phyloP scores from a whole-genome alignment of 1,140 invertebrate genomes.

The Mycetomoellerius zeteki region DNA sequence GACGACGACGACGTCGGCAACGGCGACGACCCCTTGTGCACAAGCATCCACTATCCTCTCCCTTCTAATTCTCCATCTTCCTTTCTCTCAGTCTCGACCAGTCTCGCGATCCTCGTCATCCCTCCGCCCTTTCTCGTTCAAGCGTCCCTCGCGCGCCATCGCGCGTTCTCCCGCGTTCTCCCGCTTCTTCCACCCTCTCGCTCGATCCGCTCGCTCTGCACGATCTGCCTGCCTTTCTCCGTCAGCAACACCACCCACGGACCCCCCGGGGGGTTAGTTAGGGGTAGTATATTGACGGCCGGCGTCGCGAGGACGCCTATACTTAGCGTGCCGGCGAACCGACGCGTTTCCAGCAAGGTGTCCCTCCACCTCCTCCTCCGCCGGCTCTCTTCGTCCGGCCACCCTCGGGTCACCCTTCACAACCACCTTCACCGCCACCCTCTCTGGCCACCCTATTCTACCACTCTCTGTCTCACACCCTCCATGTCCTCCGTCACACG shows the following conservation, averaged over 20 bases:
- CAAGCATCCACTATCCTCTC: slow-evolving; percentile 69
- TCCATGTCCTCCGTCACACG: slow-evolving; percentile 75
- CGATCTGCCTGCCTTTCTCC: slow-evolving; percentile 64
- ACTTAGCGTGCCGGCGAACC: slow-evolving; percentile 86
- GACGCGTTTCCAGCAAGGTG: slow-evolving; percentile 84
- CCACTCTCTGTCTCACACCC: slow-evolving; percentile 61
- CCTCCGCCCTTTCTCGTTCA: slow-evolving; percentile 65
- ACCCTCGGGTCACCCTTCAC: slow-evolving; percentile 75
- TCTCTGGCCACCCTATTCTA: slow-evolving; percentile 64
- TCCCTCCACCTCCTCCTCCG: slow-evolving; percentile 67
- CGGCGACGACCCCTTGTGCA: slow-evolving; percentile 73
- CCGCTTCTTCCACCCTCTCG: slow-evolving; percentile 68
- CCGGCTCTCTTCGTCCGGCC: slow-evolving; percentile 71
- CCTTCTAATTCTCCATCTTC: slow-evolving; percentile 64
- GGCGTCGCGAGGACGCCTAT: slow-evolving; percentile 87
- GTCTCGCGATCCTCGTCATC: slow-evolving; percentile 67
- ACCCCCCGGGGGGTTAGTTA: slow-evolving; percentile 85
- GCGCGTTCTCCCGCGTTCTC: slow-evolving; percentile 63
- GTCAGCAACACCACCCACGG: slow-evolving; percentile 78
- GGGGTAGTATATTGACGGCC: slow-evolving; percentile 87
- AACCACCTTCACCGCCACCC: slow-evolving; percentile 71
- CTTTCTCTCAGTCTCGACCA: slow-evolving; percentile 65
- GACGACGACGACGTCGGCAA: slow-evolving; percentile 53
- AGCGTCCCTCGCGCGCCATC: slow-evolving; percentile 61
- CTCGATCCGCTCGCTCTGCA: slow-evolving; percentile 56